These are phyloP conservation scores for Acipenser transmontanus DNA, from an alignment of 2,797 vertebrate species.

Conservation along the genomic window DNA sequence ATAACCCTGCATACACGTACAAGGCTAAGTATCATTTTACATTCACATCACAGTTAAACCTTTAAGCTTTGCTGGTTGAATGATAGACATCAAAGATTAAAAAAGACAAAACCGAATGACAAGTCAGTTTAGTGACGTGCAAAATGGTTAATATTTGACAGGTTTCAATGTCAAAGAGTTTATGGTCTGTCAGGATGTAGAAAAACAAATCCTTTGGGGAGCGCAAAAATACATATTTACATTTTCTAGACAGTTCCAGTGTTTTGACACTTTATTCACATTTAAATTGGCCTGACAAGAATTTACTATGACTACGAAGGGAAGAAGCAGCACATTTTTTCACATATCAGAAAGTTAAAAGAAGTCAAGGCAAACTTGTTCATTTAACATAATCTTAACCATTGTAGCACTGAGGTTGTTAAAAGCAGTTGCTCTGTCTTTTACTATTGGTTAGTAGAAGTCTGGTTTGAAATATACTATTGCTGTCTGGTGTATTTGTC, in stretches of 20 bases:
- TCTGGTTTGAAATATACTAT: neutral
- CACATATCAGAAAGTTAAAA: conserved; percentile 27
- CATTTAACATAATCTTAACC: neutral
- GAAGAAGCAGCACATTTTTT: conserved; percentile 52
- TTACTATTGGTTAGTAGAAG: no score
- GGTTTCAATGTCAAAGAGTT: conserved; percentile 79
- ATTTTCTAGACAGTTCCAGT: conserved; percentile 74
- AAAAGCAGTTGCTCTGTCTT: no score
- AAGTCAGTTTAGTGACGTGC: conserved; percentile 48
- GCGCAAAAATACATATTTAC: conserved; percentile 75
- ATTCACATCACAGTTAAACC: conserved; percentile 33
- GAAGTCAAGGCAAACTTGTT: conserved; percentile 9
- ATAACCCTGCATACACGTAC: conserved; percentile 23
- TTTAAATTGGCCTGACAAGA: conserved; percentile 71
- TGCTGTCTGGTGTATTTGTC: neutral
- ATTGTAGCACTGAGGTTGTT: neutral
- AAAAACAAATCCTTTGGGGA: conserved; percentile 74
- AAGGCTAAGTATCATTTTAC: conserved; percentile 39
- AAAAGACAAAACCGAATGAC: conserved; percentile 50
- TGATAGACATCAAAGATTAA: conserved; percentile 39
- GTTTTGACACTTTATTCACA: conserved; percentile 81
- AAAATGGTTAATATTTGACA: conserved; percentile 73
- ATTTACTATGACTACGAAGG: conserved; percentile 69
- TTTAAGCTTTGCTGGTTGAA: conserved; percentile 48
- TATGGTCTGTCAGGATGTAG: conserved; percentile 77